Evolutionary conservation across 2,113 vertebrate genomes (phyloP), one percentile per base, ranked within the genome.

Genomic region (Progne subis): DNA sequence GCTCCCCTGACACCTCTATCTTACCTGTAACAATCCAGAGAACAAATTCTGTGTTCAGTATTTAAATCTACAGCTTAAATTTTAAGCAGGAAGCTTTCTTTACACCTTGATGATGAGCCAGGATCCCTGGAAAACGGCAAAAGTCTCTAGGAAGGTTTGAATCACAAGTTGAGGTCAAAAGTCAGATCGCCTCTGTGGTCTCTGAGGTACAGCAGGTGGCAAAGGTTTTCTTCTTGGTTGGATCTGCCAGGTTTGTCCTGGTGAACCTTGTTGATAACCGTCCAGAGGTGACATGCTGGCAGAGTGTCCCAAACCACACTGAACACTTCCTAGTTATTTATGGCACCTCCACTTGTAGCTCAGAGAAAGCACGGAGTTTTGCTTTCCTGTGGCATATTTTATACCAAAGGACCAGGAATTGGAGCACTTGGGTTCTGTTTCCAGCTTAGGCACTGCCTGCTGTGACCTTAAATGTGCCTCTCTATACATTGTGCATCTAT

Each of bases 71-170:
- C 19, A 68, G 12, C 60, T 94, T 82, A 90, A 90, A 90, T 93
- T 96, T 96, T 93, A 90, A 95, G 49, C 41, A 39, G 49, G 56
- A 90, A 75, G n/a, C 29, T 94, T 95, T 64, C 25, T 75, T 84
- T 92, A 87, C 3, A 1, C 56, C 1, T 4, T 29, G 20, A 52
- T 63, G 79, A 67, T 64, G 49, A 90, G 26, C 55, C 71, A 92
- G 70, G 70, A 70, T 77, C 75, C 37, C 50, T 85, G 70, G 57
- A 57, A 93, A 68, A 60, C 46, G 56, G 56, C 10, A 4, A 6
- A n/a, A 84, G 15, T 49, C 69, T 79, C 44, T 43, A 31, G n/a
- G 64, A 82, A 78, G 60, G n/a, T 81, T 93, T 88, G 47, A 37
- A 71, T 75, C 68, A 46, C 41, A 12, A 57, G 18, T 31, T 0